A percentile compares a stretch with the other conserved stretches of the same genome.
These are phyloP conservation scores for Actinemys pallida DNA, from an alignment of 2,113 vertebrate species.

Conservation along the genomic window DNA sequence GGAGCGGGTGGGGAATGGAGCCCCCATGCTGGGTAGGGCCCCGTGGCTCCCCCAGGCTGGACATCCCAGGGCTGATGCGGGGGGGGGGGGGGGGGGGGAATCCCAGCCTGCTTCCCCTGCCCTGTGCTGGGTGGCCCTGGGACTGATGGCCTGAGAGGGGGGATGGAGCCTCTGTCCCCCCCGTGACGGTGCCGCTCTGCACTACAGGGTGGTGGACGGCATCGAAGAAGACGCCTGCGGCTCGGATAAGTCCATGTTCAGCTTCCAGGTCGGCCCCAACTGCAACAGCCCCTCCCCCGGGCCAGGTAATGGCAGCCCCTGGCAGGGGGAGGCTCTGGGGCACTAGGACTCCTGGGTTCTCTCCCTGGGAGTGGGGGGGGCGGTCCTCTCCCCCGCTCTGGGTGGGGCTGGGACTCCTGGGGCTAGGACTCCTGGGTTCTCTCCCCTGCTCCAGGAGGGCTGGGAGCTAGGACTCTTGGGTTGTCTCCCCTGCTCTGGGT, in stretches of 20 bases:
- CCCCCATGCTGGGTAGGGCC: too few relatives aligned
- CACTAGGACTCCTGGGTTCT: not conserved
- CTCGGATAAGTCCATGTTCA: constrained; percentile 72
- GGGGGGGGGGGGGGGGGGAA: fast-evolving
- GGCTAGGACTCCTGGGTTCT: too few relatives aligned
- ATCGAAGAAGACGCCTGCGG: constrained; percentile 72
- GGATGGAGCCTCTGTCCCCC: not conserved
- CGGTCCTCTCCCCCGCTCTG: not conserved
- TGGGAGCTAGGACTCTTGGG: not conserved
- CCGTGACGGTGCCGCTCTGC: not conserved
- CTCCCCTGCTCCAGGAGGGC: not conserved
- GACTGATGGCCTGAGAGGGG: too few relatives aligned
- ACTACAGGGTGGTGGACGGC: constrained; percentile 76
- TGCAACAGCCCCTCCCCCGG: constrained; percentile 71
- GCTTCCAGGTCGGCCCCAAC: constrained; percentile 64
- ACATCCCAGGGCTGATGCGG: not conserved
- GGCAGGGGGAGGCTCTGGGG: not conserved
- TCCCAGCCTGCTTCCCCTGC: too few relatives aligned
- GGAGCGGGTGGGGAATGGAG: too few relatives aligned
- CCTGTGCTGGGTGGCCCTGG: not conserved
- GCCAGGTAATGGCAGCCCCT: constrained; percentile 58
- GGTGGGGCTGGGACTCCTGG: not conserved
- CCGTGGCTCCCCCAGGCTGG: too few relatives aligned
- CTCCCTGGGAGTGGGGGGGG: not conserved
- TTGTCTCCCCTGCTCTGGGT: too few relatives aligned